Percentiles rank a stretch among this genome's conserved stretches.
phyloP scores from a whole-genome alignment of 2,113 vertebrate genomes.

The Bagarius yarrelli region DNA sequence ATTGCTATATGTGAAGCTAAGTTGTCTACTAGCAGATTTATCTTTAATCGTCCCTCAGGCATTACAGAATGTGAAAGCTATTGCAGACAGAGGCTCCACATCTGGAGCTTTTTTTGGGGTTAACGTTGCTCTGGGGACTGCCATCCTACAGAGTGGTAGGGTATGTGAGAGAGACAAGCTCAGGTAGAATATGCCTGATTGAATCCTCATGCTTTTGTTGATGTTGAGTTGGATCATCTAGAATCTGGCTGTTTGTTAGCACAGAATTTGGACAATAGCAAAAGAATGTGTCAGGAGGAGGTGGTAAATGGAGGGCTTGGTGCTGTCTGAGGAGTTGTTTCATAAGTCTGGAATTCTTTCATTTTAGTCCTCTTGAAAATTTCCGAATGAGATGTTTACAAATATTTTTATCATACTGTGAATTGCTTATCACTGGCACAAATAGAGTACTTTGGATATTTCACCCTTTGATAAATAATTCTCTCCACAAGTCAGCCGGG shows the following conservation, averaged over 20 bases:
- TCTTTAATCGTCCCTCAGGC: neutral
- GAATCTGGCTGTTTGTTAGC: slow-evolving; percentile 4
- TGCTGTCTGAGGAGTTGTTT: slow-evolving; percentile 19
- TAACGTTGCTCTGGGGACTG: neutral
- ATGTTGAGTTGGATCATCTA: neutral
- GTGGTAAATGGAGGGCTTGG: neutral
- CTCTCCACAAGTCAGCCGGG: slow-evolving; percentile 8
- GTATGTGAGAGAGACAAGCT: neutral
- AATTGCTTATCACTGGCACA: slow-evolving; percentile 41
- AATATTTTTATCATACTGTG: slow-evolving; percentile 39
- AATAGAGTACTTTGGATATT: slow-evolving; percentile 35
- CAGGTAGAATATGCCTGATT: neutral
- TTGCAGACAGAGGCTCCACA: neutral
- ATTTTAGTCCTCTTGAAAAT: slow-evolving; percentile 27
- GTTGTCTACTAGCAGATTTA: neutral
- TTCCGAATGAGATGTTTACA: slow-evolving; percentile 41
- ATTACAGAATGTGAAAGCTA: neutral
- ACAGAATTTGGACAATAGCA: slow-evolving; percentile 5
- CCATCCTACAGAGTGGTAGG: slow-evolving; percentile 5
- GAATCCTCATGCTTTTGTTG: neutral
- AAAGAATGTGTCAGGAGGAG: slow-evolving; percentile 24
- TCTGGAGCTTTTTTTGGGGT: neutral
- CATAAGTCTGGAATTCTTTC: slow-evolving; percentile 31
- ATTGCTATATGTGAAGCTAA: neutral
- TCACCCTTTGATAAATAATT: slow-evolving; percentile 42